Conservation (phyloP, 2,113 vertebrate genomes). For the Rhea pennata region DNA sequence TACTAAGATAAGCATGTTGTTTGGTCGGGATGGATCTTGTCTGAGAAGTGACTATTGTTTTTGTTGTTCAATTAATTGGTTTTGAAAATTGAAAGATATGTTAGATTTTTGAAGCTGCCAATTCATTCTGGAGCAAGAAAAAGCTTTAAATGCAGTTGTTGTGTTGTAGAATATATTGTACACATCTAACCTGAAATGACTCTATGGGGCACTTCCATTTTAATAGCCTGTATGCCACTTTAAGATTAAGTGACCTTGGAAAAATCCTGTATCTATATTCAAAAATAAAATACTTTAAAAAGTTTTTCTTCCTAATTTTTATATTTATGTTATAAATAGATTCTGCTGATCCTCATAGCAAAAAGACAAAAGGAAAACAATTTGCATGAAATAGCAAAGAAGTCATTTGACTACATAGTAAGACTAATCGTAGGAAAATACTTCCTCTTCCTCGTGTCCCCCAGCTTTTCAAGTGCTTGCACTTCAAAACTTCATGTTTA, state of each 20-base stretch:
- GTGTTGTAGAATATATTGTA: constrained; percentile 46
- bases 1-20: constrained; percentile 47
- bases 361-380: constrained; percentile 54
- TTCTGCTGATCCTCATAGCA: constrained; percentile 56
- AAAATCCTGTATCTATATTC: constrained; percentile 46
- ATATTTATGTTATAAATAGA: constrained; percentile 40
- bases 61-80: constrained; percentile 1
- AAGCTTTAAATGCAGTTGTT: neutral
- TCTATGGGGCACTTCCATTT: constrained; percentile 71
- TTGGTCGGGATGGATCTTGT: neutral
- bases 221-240: constrained; percentile 70
- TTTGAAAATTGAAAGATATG: constrained; percentile 33
- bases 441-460: neutral
- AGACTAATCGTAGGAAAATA: constrained; percentile 16
- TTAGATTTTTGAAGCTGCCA: constrained; percentile 58
- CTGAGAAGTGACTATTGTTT: constrained; percentile 42
- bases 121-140: constrained; percentile 20
- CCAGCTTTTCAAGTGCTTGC: neutral
- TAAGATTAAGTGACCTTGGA: constrained; percentile 80
- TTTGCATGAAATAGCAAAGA: constrained; percentile 30
- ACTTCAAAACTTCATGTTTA: constrained; percentile 50
- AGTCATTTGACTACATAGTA: constrained; percentile 31
- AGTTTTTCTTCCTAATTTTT: constrained; percentile 67
- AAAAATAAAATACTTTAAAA: constrained; percentile 67
- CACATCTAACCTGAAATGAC: constrained; percentile 49